Conservation (phyloP, 2,113 vertebrate genomes). For the Calidris pugnax region DNA sequence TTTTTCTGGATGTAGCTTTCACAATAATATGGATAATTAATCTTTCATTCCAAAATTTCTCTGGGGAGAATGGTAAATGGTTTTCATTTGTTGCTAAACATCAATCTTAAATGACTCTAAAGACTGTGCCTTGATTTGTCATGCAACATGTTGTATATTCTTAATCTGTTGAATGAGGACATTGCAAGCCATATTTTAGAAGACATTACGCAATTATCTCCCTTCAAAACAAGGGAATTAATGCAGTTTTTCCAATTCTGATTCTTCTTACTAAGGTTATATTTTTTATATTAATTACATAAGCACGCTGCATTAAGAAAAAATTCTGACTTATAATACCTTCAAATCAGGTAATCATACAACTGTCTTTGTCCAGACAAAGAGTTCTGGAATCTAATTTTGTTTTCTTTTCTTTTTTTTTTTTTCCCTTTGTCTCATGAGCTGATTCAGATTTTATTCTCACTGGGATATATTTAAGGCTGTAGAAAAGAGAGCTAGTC, state of each 20-base stretch:
- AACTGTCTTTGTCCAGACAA: background rate
- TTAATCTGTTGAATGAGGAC: background rate
- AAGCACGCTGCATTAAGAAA: background rate
- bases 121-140: constrained; percentile 28
- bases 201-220: background rate
- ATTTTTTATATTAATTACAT: background rate
- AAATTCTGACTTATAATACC: background rate
- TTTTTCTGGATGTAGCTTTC: constrained; percentile 59
- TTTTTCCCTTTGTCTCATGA: background rate
- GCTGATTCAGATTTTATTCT: background rate
- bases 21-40: constrained; percentile 63
- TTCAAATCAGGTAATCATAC: background rate
- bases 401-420: background rate
- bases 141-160: constrained; percentile 33
- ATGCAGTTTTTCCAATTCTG: background rate
- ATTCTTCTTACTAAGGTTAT: background rate
- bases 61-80: constrained; percentile 32
- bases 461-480: background rate
- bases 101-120: constrained; percentile 44
- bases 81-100: constrained; percentile 63
- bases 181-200: background rate
- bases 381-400: background rate
- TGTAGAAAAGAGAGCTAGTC: background rate
- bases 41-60: constrained; percentile 59
- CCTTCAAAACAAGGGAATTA: background rate